A percentile compares a stretch with the other conserved stretches of the same genome.
Conservation (phyloP, 1,140 invertebrate genomes). For the Panulirus ornatus region DNA sequence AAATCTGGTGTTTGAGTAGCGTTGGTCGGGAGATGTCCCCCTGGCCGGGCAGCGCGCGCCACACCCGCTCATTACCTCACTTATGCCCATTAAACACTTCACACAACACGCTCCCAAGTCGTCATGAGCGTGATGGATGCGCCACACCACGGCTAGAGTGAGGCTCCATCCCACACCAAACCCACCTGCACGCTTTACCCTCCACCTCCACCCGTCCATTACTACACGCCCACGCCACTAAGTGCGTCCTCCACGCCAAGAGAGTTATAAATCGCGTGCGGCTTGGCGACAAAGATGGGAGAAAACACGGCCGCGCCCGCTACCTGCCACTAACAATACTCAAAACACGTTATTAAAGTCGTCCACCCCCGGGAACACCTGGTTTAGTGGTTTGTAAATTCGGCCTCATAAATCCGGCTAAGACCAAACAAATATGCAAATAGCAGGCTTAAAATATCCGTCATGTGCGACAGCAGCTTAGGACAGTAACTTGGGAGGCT, state of each 20-base stretch:
- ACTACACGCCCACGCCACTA: background rate
- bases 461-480: background rate
- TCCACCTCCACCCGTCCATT: background rate
- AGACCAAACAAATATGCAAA: constrained; percentile 4
- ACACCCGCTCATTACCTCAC: constrained; percentile 37
- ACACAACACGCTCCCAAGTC: constrained; percentile 31
- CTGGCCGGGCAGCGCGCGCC: constrained; percentile 16
- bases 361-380: background rate
- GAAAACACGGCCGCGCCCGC: background rate
- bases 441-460: background rate
- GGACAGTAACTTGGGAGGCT: background rate
- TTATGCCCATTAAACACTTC: constrained; percentile 39
- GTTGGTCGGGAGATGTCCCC: constrained; percentile 22
- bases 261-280: background rate
- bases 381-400: constrained; percentile 2
- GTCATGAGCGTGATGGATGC: constrained; percentile 27
- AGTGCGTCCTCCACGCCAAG: background rate
- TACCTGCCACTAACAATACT: background rate
- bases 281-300: background rate
- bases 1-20: background rate
- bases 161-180: background rate
- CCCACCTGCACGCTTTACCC: background rate
- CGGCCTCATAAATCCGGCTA: background rate
- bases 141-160: background rate
- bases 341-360: background rate